Conservation (phyloP, 92 coral and sea anemone species). For the Zoanthus sansibaricus region DNA sequence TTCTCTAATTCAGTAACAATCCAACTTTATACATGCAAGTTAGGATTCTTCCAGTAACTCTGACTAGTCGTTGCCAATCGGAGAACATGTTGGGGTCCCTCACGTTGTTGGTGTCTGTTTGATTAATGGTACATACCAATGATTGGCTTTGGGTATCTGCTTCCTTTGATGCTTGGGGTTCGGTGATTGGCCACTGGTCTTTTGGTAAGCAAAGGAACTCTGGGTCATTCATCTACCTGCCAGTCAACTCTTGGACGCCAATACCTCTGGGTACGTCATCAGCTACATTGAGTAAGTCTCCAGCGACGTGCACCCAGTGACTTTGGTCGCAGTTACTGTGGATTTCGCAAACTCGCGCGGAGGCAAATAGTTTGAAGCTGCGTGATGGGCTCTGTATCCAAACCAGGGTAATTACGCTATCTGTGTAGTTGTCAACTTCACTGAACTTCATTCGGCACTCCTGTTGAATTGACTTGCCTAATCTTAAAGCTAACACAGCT, state of each 20-base stretch:
- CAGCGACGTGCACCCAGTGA: constrained; percentile 65
- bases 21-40: too few species aligned
- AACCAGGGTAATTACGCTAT: constrained; percentile 54
- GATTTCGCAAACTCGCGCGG: constrained; percentile 68
- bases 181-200: constrained; percentile 41
- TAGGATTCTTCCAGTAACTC: too few species aligned
- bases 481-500: constrained; percentile 2
- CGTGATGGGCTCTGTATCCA: constrained; percentile 49
- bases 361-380: constrained; percentile 57
- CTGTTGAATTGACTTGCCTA: background rate
- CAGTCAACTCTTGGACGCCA: constrained; percentile 17
- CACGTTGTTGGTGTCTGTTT: too few species aligned
- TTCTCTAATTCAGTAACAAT: too few species aligned
- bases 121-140: too few species aligned
- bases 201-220: constrained; percentile 32
- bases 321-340: constrained; percentile 66
- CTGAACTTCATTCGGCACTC: background rate
- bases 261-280: constrained; percentile 61
- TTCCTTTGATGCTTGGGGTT: too few species aligned
- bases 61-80: too few species aligned
- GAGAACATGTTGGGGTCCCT: too few species aligned
- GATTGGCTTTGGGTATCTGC: too few species aligned
- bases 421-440: constrained; percentile 32
- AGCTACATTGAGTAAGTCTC: constrained; percentile 70
- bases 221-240: constrained; percentile 45